phyloP scores from a whole-genome alignment of 2,888 invertebrate species.

The Watsonalla binaria region DNA sequence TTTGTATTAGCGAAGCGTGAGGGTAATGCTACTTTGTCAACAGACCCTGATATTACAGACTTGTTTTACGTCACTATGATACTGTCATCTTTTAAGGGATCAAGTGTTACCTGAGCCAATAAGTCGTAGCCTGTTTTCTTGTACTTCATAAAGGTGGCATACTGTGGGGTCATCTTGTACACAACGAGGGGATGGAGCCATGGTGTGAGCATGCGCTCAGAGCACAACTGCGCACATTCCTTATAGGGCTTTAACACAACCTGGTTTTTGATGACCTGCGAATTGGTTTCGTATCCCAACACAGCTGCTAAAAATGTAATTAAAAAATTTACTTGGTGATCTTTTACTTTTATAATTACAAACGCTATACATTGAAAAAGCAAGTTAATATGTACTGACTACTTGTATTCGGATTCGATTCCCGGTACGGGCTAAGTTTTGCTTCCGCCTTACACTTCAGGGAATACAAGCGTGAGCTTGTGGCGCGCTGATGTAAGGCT shows the following conservation, averaged over 20 bases:
- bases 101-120: neutral
- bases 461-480: too few relatives aligned
- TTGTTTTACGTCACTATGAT: too few relatives aligned
- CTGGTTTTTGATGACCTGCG: neutral
- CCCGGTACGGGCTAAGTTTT: too few relatives aligned
- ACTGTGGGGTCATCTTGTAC: neutral
- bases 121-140: neutral
- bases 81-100: too few relatives aligned
- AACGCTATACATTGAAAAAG: too few relatives aligned
- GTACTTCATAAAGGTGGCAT: neutral
- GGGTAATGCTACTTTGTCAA: neutral
- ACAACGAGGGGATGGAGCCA: neutral
- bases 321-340: neutral
- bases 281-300: neutral
- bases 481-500: too few relatives aligned
- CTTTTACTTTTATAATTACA: neutral
- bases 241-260: neutral
- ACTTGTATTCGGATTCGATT: too few relatives aligned
- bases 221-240: neutral
- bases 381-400: too few relatives aligned
- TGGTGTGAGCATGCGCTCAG: neutral
- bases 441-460: too few relatives aligned
- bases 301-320: neutral
- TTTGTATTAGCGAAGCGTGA: too few relatives aligned
- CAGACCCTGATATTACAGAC: too few relatives aligned